Percentiles rank a stretch among this genome's conserved stretches.
Evolutionary conservation across 2,113 vertebrate species (phyloP).

Genomic region (Solenodon paradoxus): DNA sequence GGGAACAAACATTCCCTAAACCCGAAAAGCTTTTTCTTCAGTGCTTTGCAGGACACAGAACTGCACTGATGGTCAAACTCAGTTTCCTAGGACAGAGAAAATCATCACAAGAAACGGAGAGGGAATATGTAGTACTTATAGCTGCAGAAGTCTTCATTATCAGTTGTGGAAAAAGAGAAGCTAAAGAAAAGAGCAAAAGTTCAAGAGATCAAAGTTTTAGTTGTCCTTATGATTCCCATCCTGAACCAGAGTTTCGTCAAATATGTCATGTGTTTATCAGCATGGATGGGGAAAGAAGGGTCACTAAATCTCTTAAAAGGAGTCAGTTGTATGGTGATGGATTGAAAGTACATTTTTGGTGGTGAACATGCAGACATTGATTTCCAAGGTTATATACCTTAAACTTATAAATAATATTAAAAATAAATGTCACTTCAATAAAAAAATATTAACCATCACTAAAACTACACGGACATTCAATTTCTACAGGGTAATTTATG

Average conservation of each 20-base stretch:
- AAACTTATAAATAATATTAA: background rate
- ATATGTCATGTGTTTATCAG: background rate
- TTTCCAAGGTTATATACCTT: background rate
- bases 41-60: background rate
- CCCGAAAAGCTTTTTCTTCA: background rate
- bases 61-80: background rate
- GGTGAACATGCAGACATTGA: background rate
- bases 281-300: background rate
- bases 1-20: background rate
- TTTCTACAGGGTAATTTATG: background rate
- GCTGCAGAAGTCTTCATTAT: background rate
- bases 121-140: background rate
- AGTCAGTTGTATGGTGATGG: no score
- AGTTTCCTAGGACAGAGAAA: background rate
- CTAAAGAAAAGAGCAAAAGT: background rate
- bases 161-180: background rate
- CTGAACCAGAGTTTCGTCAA: background rate
- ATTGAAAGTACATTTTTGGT: background rate
- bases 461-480: background rate
- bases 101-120: background rate
- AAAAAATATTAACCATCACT: background rate
- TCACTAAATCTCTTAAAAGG: background rate
- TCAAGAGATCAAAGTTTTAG: background rate
- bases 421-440: background rate
- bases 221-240: background rate